Evolutionary conservation across 1,140 invertebrate genomes (phyloP).

Genomic region (Eufriesea mexicana): DNA sequence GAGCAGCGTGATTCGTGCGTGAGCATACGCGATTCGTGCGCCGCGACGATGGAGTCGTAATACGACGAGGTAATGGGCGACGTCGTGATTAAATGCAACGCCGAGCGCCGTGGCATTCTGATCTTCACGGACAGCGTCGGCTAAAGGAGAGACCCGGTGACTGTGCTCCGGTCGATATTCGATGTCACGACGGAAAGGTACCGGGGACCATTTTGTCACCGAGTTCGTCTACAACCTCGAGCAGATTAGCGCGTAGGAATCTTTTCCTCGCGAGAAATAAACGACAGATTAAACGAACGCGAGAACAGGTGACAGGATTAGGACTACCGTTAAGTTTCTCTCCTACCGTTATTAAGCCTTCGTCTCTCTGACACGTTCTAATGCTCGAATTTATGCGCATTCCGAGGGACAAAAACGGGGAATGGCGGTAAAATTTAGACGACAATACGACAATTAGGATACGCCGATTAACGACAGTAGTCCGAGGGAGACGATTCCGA

Average conservation of each 20-base stretch:
- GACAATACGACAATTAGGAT: background rate
- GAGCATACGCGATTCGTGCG: slow-evolving; percentile 6
- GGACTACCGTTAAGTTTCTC: background rate
- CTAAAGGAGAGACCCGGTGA: background rate
- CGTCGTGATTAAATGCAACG: slow-evolving; percentile 60
- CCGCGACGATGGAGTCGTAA: slow-evolving; percentile 53
- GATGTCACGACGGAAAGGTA: background rate
- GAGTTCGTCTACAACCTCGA: background rate
- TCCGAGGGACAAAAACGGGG: too few relatives aligned
- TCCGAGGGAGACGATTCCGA: background rate
- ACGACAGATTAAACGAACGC: background rate
- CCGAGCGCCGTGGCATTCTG: slow-evolving; percentile 5
- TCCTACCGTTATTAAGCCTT: too few relatives aligned
- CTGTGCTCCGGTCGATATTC: background rate
- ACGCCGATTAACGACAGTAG: background rate
- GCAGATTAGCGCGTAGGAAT: background rate
- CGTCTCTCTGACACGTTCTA: background rate
- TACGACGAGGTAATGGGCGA: slow-evolving; percentile 57
- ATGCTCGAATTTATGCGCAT: background rate
- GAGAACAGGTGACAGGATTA: background rate
- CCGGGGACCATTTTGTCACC: background rate
- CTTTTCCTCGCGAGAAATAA: too few relatives aligned
- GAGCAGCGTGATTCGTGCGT: background rate
- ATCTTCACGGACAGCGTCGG: slow-evolving; percentile 3
- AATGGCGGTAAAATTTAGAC: background rate